A percentile compares a stretch with the other conserved stretches of the same genome.
Evolutionary conservation across 2,888 invertebrate species (phyloP).

Genomic region (Carterocephalus palaemon): DNA sequence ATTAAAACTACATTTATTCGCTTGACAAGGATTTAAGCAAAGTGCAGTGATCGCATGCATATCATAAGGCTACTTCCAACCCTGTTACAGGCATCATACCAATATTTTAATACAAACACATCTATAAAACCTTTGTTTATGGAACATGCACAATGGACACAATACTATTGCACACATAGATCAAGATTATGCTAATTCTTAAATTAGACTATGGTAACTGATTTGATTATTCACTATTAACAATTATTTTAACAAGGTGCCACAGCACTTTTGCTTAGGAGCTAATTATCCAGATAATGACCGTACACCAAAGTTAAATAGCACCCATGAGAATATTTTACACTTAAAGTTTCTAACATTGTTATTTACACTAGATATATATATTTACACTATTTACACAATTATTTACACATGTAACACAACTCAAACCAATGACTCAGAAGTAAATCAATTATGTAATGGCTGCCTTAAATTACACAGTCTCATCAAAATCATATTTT

Average conservation of each 20-base stretch:
- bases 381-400: slow-evolving; percentile 65
- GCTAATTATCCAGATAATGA: slow-evolving; percentile 50
- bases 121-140: slow-evolving; percentile 41
- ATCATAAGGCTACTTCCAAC: slow-evolving; percentile 55
- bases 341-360: slow-evolving; percentile 61
- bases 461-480: slow-evolving; percentile 71
- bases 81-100: slow-evolving; percentile 53
- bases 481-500: slow-evolving; percentile 64
- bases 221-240: slow-evolving; percentile 50
- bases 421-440: slow-evolving; percentile 26
- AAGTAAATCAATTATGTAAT: slow-evolving; percentile 46
- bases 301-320: slow-evolving; percentile 73
- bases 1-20: background rate
- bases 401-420: slow-evolving; percentile 49
- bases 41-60: slow-evolving; percentile 47
- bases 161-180: slow-evolving; percentile 71
- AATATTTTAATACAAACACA: slow-evolving; percentile 36
- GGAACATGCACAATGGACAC: slow-evolving; percentile 48
- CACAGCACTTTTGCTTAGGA: slow-evolving; percentile 37
- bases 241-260: slow-evolving; percentile 39
- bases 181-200: slow-evolving; percentile 63
- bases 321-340: slow-evolving; percentile 75
- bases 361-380: slow-evolving; percentile 41
- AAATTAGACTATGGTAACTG: slow-evolving; percentile 65
- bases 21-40: slow-evolving; percentile 31